These are phyloP conservation scores for Drosophila hydei DNA, from an alignment of 1,140 invertebrate genomes.

Conservation along the genomic window DNA sequence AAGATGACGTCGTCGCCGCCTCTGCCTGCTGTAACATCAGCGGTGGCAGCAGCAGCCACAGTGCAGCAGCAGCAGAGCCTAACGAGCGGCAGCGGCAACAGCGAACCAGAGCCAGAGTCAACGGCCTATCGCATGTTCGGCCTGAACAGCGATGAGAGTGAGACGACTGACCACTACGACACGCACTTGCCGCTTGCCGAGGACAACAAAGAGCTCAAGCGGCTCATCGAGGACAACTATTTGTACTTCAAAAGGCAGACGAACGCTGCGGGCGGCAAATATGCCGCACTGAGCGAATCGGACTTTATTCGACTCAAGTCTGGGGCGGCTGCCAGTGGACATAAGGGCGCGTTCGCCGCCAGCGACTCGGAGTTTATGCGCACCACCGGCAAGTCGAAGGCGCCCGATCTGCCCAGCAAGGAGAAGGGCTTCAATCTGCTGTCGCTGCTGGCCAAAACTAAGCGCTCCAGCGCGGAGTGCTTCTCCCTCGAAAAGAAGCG, in stretches of 20 bases:
- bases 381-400: slow-evolving; percentile 55
- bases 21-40: slow-evolving; percentile 1
- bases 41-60: not conserved
- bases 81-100: slow-evolving; percentile 69
- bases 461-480: slow-evolving; percentile 76
- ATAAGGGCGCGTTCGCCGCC: slow-evolving; percentile 66
- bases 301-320: slow-evolving; percentile 78
- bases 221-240: slow-evolving; percentile 83
- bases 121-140: slow-evolving; percentile 71
- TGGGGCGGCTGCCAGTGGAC: slow-evolving; percentile 44
- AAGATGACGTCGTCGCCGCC: slow-evolving; percentile 35
- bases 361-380: slow-evolving; percentile 82
- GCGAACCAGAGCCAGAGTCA: slow-evolving; percentile 62
- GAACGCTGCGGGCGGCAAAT: slow-evolving; percentile 53
- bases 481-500: slow-evolving; percentile 76
- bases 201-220: slow-evolving; percentile 83
- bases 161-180: slow-evolving; percentile 75
- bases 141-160: slow-evolving; percentile 75
- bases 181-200: slow-evolving; percentile 77
- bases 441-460: slow-evolving; percentile 71
- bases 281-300: slow-evolving; percentile 75
- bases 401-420: slow-evolving; percentile 41
- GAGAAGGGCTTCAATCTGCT: slow-evolving; percentile 77
- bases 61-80: slow-evolving; percentile 62
- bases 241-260: slow-evolving; percentile 80